Evolutionary conservation across 2,797 vertebrate species (phyloP).

Genomic region (Malacoraja senta): DNA sequence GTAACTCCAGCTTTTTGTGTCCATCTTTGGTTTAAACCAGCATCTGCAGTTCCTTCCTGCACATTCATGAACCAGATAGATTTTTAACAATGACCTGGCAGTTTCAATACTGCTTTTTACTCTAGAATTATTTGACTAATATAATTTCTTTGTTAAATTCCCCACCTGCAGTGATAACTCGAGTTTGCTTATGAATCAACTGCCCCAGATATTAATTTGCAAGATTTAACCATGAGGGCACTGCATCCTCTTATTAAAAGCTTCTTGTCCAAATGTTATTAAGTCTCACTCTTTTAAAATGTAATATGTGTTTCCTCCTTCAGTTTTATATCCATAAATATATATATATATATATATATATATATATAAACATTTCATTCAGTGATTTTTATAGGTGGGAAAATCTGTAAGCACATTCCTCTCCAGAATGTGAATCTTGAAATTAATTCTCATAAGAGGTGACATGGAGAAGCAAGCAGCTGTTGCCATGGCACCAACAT

Average conservation of each 20-base stretch:
- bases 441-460: background rate
- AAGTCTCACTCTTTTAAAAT: background rate
- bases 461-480: background rate
- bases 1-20: too few species aligned
- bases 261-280: background rate
- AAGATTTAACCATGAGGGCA: too few species aligned
- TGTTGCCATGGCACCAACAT: constrained; percentile 21
- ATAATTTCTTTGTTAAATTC: too few species aligned
- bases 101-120: too few species aligned
- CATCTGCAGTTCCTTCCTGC: too few species aligned
- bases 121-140: too few species aligned
- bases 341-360: background rate
- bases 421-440: constrained; percentile 21
- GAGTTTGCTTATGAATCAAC: too few species aligned
- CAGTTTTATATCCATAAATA: background rate
- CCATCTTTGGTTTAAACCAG: too few species aligned
- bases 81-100: too few species aligned
- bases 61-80: too few species aligned
- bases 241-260: background rate
- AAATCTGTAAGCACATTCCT: constrained; percentile 1
- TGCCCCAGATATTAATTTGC: too few species aligned
- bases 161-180: too few species aligned
- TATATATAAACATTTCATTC: background rate
- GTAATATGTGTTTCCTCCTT: background rate
- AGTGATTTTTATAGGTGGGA: background rate